Evolutionary conservation across 1,140 invertebrate genomes (phyloP).

Genomic region (Copidosoma floridanum): DNA sequence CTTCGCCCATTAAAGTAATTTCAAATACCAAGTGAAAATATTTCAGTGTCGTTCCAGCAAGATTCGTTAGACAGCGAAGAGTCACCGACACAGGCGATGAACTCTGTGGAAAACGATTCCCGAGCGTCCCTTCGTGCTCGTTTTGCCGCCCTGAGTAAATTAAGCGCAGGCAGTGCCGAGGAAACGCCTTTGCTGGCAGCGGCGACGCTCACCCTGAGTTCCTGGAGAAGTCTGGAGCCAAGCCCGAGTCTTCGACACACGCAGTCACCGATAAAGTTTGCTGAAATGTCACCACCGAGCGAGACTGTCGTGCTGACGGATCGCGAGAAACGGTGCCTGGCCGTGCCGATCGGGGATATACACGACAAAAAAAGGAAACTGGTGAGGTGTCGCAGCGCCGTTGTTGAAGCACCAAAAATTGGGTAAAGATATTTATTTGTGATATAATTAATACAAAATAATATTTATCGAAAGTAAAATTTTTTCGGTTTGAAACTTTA

Average conservation of each 20-base stretch:
- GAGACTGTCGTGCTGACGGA: slow-evolving; percentile 42
- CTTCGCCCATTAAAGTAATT: too few relatives aligned
- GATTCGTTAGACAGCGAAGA: slow-evolving; percentile 43
- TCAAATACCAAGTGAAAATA: too few relatives aligned
- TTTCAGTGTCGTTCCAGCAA: slow-evolving; percentile 52
- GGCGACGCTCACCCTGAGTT: background rate
- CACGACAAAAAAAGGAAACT: slow-evolving; percentile 50
- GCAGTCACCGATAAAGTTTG: too few relatives aligned
- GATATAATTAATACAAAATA: too few relatives aligned
- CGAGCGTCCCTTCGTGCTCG: background rate
- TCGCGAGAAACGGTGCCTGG: slow-evolving; percentile 50
- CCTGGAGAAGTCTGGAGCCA: too few relatives aligned
- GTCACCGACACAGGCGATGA: slow-evolving; percentile 17
- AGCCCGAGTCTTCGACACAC: too few relatives aligned
- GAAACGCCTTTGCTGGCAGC: background rate
- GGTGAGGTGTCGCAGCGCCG: slow-evolving; percentile 41
- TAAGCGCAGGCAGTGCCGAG: background rate
- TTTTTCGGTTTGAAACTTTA: too few relatives aligned
- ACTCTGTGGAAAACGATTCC: background rate
- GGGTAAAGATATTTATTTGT: background rate
- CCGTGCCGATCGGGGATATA: slow-evolving; percentile 50
- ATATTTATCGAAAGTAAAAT: too few relatives aligned
- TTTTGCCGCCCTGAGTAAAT: background rate
- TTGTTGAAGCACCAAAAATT: slow-evolving; percentile 23
- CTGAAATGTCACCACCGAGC: too few relatives aligned